A percentile compares a stretch with the other conserved stretches of the same genome.
Conservation (phyloP, 37 sponge, comb jelly and placozoan species). For the Aplysina aerophoba region DNA sequence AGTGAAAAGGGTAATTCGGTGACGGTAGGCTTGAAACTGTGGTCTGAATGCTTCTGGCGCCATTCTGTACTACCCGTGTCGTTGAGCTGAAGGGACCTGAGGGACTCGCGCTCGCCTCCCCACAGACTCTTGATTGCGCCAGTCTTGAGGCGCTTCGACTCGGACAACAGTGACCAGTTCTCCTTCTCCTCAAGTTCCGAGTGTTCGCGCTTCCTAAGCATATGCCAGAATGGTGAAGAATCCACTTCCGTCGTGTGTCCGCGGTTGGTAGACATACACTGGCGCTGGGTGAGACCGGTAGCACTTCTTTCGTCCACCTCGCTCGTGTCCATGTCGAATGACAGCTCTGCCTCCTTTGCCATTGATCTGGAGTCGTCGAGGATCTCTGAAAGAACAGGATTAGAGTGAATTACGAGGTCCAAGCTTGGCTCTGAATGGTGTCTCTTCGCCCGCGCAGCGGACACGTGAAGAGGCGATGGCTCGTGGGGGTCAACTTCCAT, state of each 20-base stretch:
- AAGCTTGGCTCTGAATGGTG: slow-evolving; percentile 6
- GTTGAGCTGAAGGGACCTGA: too few relatives aligned
- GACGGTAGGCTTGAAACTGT: not conserved
- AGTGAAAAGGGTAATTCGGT: slow-evolving; percentile 13
- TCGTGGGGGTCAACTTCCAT: not conserved
- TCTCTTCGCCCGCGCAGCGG: slow-evolving; percentile 17
- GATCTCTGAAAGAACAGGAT: slow-evolving; percentile 66
- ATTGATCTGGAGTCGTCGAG: slow-evolving; percentile 33
- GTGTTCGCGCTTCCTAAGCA: slow-evolving; percentile 13
- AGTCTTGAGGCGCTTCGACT: slow-evolving; percentile 1
- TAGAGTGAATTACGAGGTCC: slow-evolving; percentile 45
- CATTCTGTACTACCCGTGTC: not conserved
- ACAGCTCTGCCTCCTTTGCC: not conserved
- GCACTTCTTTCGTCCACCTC: not conserved
- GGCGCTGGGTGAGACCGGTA: not conserved
- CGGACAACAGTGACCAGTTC: slow-evolving; percentile 13
- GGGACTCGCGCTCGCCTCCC: not conserved
- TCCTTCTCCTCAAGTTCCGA: slow-evolving; percentile 19
- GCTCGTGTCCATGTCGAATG: not conserved
- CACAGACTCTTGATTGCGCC: slow-evolving; percentile 16
- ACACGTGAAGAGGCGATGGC: not conserved
- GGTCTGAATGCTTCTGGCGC: not conserved
- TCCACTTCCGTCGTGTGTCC: not conserved
- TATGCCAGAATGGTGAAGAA: not conserved
- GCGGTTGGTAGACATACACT: not conserved